A percentile compares a stretch with the other conserved stretches of the same genome.
Evolutionary conservation across 2,888 invertebrate species (phyloP).

Genomic region (Criorhina ranunculi): DNA sequence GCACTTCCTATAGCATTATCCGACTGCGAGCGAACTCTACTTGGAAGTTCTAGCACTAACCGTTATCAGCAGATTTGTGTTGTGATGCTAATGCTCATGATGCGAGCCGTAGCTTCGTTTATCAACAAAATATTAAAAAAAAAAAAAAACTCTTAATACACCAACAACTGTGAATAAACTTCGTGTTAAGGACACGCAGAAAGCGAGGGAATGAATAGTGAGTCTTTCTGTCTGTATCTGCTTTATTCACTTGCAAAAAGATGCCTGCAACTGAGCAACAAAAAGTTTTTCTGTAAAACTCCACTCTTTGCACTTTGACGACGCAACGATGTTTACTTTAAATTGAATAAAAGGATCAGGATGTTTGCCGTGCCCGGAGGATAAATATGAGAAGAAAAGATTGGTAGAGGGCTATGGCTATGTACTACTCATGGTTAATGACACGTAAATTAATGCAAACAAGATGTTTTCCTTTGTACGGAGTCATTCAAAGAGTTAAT

Average conservation of each 20-base stretch:
- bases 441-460: conserved; percentile 75
- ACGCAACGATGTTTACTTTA: conserved; percentile 75
- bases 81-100: conserved; percentile 76
- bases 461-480: conserved; percentile 61
- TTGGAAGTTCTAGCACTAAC: conserved; percentile 72
- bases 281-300: conserved; percentile 62
- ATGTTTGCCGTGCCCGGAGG: conserved; percentile 74
- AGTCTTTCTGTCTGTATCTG: conserved; percentile 26
- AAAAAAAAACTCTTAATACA: conserved; percentile 65
- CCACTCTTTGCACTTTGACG: conserved; percentile 55
- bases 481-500: conserved; percentile 55
- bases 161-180: conserved; percentile 72
- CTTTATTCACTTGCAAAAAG: conserved; percentile 23
- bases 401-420: conserved; percentile 51
- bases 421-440: conserved; percentile 63
- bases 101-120: conserved; percentile 71
- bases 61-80: conserved; percentile 76
- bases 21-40: conserved; percentile 37
- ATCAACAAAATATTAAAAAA: conserved; percentile 53
- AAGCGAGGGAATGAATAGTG: conserved; percentile 43
- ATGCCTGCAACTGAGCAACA: conserved; percentile 36
- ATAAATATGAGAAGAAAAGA: conserved; percentile 68
- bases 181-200: conserved; percentile 66
- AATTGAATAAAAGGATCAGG: conserved; percentile 75
- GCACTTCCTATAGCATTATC: conserved; percentile 28